phyloP scores from a whole-genome alignment of 2,113 vertebrate species.

The Brevimyrus niger region DNA sequence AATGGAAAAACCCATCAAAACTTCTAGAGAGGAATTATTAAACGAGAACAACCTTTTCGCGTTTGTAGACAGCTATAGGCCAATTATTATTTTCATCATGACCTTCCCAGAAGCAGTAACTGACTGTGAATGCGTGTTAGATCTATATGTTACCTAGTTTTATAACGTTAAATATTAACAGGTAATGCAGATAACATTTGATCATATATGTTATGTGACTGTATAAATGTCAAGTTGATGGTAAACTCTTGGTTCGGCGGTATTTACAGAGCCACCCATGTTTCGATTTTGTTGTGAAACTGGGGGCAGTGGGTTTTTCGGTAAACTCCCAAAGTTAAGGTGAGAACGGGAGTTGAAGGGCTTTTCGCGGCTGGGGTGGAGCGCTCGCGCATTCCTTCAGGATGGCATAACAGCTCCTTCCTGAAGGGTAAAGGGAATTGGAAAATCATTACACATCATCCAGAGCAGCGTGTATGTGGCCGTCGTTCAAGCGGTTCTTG shows the following conservation, averaged over 20 bases:
- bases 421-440: conserved; percentile 43
- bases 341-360: conserved; percentile 24
- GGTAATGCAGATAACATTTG: not conserved
- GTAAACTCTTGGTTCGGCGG: not conserved
- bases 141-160: not conserved
- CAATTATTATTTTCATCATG: not conserved
- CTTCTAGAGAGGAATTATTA: not conserved
- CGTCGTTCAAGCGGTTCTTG: not conserved
- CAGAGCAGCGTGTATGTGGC: conserved; percentile 8
- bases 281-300: not conserved
- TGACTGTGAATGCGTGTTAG: not conserved
- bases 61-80: not conserved
- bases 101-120: not conserved
- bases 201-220: not conserved
- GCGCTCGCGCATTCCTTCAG: conserved; percentile 52
- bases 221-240: not conserved
- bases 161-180: not conserved
- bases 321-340: conserved; percentile 11
- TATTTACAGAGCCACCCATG: not conserved
- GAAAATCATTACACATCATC: conserved; percentile 40
- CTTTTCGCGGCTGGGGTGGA: conserved; percentile 13
- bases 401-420: conserved; percentile 61
- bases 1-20: not conserved
- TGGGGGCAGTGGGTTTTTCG: not conserved
- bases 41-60: not conserved